Evolutionary conservation across 2,113 vertebrate species (phyloP), one percentile per base, ranked within the genome.

Genomic region (Pollachius pollachius): DNA sequence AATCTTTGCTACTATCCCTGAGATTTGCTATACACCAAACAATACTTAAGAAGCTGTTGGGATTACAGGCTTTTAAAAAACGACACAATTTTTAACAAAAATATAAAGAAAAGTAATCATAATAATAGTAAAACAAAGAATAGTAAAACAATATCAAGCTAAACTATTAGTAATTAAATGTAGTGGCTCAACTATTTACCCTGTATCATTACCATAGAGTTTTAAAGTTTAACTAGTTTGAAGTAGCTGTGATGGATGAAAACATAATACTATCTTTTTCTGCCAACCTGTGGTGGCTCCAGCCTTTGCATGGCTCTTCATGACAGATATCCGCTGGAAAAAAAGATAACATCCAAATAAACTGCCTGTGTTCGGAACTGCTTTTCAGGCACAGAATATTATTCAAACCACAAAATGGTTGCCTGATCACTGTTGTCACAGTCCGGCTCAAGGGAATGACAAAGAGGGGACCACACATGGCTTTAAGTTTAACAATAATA

Each of bases 301-400:
- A 62, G 72, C 25, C 71, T 85, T 86, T 57, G 76, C 65, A 27
- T 7, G 81, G 72, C 75, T 88, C 76, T 87, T 91, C 85, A 83
- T 77, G 56, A 90, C 17, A 5, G 90, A 88, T 64, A 92, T 87
- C 78, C 89, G 87, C 91, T 92, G 78, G 67, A 82, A 71, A 82
- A 69, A 59, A 64, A 3, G 63, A 11, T 30, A 62, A 7, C 15
- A 9, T 16, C 27, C 62, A 64, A 41, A 48, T 34, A 65, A n/a
- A 62, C 34, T 41, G 17, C 18, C 5, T 12, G 25, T 15, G 13
- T 27, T 23, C 23, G 18, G 18, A 21, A 61, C 23, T 18, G 21
- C 48, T 19, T 6, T 17, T 16, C 54, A 57, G 17, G 2, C 15
- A 57, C 54, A 17, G 54, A 17, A 57, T 17, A 57, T 17, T 16